Base-by-base conservation (phyloP, 2,113 vertebrate species). In the Protomyctophum bolini region DNA sequence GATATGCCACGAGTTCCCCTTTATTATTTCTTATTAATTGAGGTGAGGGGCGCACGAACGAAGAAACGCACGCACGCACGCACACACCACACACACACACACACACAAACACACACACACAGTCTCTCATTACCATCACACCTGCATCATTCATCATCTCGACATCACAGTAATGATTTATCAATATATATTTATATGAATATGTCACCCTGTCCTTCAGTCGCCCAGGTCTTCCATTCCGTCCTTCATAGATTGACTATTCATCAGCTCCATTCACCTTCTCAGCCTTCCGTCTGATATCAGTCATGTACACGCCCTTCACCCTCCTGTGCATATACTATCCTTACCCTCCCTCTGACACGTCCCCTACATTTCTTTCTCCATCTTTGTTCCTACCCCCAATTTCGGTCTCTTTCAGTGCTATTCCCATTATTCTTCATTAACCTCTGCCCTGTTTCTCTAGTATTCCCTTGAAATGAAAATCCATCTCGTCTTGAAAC, bases 261-360 rank as follows among this genome's bases (percentile, higher is more conserved):
- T 21, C 8, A 8, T 15, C 8, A 12, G 10, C 7, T 21, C 56
- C 63, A 10, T 73, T 63, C 58, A 59, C 57, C 66, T 49, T 10
- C 47, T 2, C 66, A 55, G 62, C 58, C 21, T 12, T 33, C 10
- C 52, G 11, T 58, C 41, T 62, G 60, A 5, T 48, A 15, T 60
- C n/a, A 47, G 12, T 15, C 57, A 4, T 47, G 76, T 21, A 69
- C 68, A 72, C 6, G 60, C 72, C 80, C 76, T 85, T 85, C 76
- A 81, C 72, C 77, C 73, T 12, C 65, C 58, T 5, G 45, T 73
- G 5, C 11, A 15, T 57, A 12, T 57, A 4, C n/a, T 15, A 7
- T 56, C 21, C 58, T 55, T 60, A 63, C 66, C 72, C 66, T 52
- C 52, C 1, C 4, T 62, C 58, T 84, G 76, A 77, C 73, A 79